Percentiles rank a stretch among this genome's conserved stretches.
These are phyloP conservation scores for Prionailurus viverrinus DNA, from an alignment of 2,113 vertebrate species.

Conservation along the genomic window DNA sequence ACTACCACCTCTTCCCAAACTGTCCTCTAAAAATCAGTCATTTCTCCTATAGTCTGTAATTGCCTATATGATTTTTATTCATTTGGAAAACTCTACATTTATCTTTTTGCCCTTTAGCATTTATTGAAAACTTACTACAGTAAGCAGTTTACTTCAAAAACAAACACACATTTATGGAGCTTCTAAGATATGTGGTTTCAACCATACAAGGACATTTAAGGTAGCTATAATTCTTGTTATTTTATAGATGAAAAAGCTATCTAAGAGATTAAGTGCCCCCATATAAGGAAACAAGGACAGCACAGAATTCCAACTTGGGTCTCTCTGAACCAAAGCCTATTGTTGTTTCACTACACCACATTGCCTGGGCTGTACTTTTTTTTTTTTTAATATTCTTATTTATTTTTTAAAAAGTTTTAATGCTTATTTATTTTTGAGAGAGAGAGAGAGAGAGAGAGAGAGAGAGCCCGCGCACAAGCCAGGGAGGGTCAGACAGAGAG, in stretches of 20 bases:
- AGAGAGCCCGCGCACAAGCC: not conserved
- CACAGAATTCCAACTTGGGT: not conserved
- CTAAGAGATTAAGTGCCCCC: not conserved
- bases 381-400: not conserved
- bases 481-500: too few species aligned
- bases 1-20: not conserved
- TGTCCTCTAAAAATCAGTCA: not conserved
- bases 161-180: not conserved
- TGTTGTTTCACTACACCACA: not conserved
- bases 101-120: not conserved
- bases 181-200: not conserved
- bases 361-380: not conserved
- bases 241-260: not conserved
- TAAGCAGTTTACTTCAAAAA: not conserved
- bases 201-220: not conserved
- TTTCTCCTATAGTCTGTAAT: not conserved
- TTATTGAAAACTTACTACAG: not conserved
- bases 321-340: not conserved
- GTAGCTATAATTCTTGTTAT: not conserved
- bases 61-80: not conserved
- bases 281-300: not conserved
- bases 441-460: not conserved
- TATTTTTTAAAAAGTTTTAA: not conserved
- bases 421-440: not conserved
- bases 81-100: not conserved